Base-by-base conservation (phyloP, 2,888 invertebrate species). In the Acronicta aceris region DNA sequence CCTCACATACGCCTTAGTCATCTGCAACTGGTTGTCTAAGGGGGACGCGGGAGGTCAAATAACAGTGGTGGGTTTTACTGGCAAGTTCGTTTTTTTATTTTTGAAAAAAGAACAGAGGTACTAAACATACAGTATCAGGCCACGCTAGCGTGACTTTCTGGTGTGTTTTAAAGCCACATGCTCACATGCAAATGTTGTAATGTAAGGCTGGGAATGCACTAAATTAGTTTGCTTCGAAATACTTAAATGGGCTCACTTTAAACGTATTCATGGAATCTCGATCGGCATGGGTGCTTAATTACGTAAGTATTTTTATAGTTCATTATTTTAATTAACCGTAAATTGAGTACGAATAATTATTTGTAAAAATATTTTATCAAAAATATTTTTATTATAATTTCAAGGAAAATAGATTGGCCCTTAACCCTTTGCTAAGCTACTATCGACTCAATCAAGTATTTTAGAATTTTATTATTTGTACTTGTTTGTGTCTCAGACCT, bases 81-180 rank as follows among this genome's bases (percentile, higher is more conserved):
- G 48, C 54, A 53, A 53, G 40, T 56, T 51, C 12, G 41, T 57
- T 61, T 57, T 66, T 57, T 43, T n/a, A 6, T 48, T 0, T 40
- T 53, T 68, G 25, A 45, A 49, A 48, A 45, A 58, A 63, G 50
- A 62, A 50, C 56, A 27, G 42, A 42, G 2, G 64, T 63, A 73
- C 71, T 81, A 81, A 83, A 83, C 76, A 76, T 83, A 65, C 72
- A 68, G 69, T 82, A 81, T 82, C 79, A 59, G 62, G 43, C 48
- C 55, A 47, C 55, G 62, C 54, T 74, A 65, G 69, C 72, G 72
- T 78, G 79, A 74, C 65, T 64, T 48, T 62, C 38, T 53, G 57
- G 62, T 64, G 63, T 64, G 63, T 61, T 75, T 69, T 69, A 69
- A 68, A 60, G 56, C 53, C 47, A 71, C 68, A 66, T 71, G 62